These are phyloP conservation scores for Drosophila pallidifrons DNA, from an alignment of 1,140 invertebrate genomes.

Conservation along the genomic window DNA sequence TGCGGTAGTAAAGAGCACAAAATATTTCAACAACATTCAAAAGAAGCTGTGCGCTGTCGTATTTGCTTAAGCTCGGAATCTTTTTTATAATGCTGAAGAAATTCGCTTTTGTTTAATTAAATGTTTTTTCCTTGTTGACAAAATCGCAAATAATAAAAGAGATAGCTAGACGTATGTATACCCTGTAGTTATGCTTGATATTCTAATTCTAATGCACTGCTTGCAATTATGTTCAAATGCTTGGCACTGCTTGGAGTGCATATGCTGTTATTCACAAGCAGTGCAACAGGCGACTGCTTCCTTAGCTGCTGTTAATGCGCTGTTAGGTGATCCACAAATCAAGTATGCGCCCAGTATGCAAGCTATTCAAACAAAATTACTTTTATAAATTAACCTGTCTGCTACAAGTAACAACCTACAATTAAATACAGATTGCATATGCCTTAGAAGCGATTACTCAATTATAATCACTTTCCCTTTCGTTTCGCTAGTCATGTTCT, in stretches of 20 bases:
- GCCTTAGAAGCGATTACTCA: constrained; percentile 10
- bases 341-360: constrained; percentile 2
- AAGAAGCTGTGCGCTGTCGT: not conserved
- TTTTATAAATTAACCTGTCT: not conserved
- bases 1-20: not conserved
- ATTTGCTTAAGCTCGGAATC: constrained; percentile 16
- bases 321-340: not conserved
- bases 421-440: not conserved
- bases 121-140: not conserved
- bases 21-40: constrained; percentile 11
- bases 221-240: no score
- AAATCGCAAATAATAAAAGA: not conserved
- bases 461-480: constrained; percentile 14
- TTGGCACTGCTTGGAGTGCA: no score
- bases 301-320: not conserved
- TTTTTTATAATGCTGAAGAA: constrained; percentile 6
- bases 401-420: not conserved
- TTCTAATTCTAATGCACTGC: not conserved
- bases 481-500: not conserved
- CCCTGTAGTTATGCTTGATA: not conserved
- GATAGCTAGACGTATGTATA: not conserved
- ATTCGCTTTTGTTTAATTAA: not conserved
- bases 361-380: not conserved
- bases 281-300: not conserved
- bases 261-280: no score